Evolutionary conservation across 2,113 vertebrate genomes (phyloP), one percentile per base, ranked within the genome.

Genomic region (Syngnathus scovelli): DNA sequence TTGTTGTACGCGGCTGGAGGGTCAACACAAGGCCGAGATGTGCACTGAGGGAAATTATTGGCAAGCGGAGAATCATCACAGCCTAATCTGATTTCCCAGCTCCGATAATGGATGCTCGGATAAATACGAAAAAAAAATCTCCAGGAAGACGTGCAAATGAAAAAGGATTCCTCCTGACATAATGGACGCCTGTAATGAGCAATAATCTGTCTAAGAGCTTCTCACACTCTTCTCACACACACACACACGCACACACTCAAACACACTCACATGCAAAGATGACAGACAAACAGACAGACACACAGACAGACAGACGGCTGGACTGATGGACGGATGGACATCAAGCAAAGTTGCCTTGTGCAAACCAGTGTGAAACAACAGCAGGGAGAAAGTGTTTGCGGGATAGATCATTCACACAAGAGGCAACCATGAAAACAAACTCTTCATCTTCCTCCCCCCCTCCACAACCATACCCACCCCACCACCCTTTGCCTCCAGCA

Each of bases 101-200:
- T 97, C 93, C 89, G 96, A 98, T 98, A 99, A 98, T 98, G 95
- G 95, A 96, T 93, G 93, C 92, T 92, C 82, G 93, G 94, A 94
- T 96, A 96, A 98, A 95, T 94, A 94, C 94, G 92, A 91, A 95
- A 94, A 95, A 92, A 90, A 95, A 94, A 95, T 97, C 96, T 96
- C 95, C 93, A 94, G 93, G 94, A 94, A 96, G 95, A 98, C 96
- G 94, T 96, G 94, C 94, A 95, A 98, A 98, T 98, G 94, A 96
- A 96, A 96, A 95, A 96, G 95, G 94, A 96, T 96, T 96, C 93
- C 92, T 93, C 93, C 91, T 97, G 96, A 98, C 95, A 96, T 96
- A 94, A 97, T 93, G 93, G 91, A 93, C 92, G 93, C 93, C 92
- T 94, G 93, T 96, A 98, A 98, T 98, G 95, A 98, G 94, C 91